Conservation (phyloP, 2,888 invertebrate species). For the Epinotia brunnichana region DNA sequence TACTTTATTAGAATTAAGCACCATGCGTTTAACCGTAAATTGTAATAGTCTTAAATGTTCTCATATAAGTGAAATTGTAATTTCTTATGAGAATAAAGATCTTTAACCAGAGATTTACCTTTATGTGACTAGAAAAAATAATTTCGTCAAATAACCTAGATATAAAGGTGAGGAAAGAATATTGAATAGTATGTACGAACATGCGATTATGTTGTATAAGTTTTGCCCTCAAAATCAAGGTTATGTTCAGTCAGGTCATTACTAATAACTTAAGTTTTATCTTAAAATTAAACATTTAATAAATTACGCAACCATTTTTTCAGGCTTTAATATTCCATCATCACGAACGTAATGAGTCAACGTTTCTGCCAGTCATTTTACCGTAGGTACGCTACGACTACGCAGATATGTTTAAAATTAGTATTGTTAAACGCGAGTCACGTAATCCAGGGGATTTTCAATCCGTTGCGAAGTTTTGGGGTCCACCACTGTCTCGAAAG, state of each 20-base stretch:
- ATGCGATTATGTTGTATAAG: too few relatives aligned
- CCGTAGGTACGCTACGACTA: slow-evolving; percentile 20
- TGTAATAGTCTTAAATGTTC: too few relatives aligned
- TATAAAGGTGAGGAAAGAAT: too few relatives aligned
- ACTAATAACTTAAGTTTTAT: not conserved
- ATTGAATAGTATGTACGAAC: too few relatives aligned
- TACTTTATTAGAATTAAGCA: too few relatives aligned
- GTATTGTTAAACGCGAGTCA: slow-evolving; percentile 44
- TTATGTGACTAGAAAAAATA: too few relatives aligned
- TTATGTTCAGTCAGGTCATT: not conserved
- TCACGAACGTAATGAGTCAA: slow-evolving; percentile 39
- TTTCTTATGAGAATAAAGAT: too few relatives aligned
- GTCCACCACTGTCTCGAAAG: slow-evolving; percentile 37
- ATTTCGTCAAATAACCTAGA: too few relatives aligned
- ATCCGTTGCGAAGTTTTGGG: slow-evolving; percentile 43
- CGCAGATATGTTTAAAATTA: slow-evolving; percentile 42
- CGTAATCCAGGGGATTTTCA: slow-evolving; percentile 43
- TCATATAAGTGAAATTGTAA: too few relatives aligned
- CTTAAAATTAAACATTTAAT: not conserved
- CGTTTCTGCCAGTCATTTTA: slow-evolving; percentile 37
- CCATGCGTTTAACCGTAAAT: too few relatives aligned
- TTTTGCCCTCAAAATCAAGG: not conserved
- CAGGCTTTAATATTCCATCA: slow-evolving; percentile 26
- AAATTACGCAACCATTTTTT: slow-evolving; percentile 16
- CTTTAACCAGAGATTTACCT: too few relatives aligned